Base-by-base conservation (phyloP, 1,140 invertebrate genomes). In the Amphibalanus amphitrite region DNA sequence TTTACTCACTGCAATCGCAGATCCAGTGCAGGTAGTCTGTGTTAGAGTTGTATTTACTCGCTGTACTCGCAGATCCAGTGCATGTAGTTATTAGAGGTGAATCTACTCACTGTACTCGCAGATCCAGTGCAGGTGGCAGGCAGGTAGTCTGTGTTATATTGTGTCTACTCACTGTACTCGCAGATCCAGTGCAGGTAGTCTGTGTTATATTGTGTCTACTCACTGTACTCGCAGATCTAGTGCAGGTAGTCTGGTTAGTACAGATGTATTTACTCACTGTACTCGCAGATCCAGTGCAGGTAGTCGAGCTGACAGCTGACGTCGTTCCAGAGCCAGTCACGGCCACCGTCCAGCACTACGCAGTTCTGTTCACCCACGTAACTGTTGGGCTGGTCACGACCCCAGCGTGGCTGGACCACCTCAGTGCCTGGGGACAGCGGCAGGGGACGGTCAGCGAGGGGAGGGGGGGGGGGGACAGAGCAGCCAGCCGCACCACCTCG, bases 321-420 rank as follows among this genome's bases (percentile, higher is more conserved):
- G 81, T 96, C 93, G 79, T 96, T 96, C 92, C 92, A 96, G 0
- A 89, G 81, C 93, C 93, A 95, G 67, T 87, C 86, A 70, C 90
- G 84, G 0, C 90, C 91, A 3, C 92, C 92, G 77, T 96, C 93
- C 71, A 95, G 81, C 13, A 95, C 91, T 4, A 90, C 91, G 79
- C 92, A 95, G 79, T 95, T 95, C 79, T 96, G 93, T 77, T 95
- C 91, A 0, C 92, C 91, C 77, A 95, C 95, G 81, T 95, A 95
- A 77, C 95, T 96, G 78, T 95, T 95, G 0, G 93, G 93, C 77
- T 96, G 93, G 76, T 94, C 92, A 78, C 91, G 90, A 47, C 91
- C 92, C 93, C 93, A 95, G 0, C 88, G 84, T 10, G 91, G 91
- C 74, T 86, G 88, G 20, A 84, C 85, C 0, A 94, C 87, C 40